These are phyloP conservation scores for Sclerodermus sp. DNA, from an alignment of 2,888 invertebrate species.

Conservation along the genomic window DNA sequence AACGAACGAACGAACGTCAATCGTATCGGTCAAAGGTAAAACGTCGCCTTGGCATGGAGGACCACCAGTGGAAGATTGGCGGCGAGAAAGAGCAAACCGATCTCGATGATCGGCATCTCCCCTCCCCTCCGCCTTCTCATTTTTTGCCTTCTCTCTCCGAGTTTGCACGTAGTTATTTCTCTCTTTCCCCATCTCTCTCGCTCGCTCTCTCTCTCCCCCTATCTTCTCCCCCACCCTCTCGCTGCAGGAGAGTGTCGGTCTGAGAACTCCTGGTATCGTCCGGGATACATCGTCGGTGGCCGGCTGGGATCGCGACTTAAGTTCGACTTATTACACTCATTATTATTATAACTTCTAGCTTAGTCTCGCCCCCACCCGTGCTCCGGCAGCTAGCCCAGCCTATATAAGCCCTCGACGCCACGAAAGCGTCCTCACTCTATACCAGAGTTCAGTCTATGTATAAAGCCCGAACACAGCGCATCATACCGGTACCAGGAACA, in stretches of 20 bases:
- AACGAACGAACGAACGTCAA: too few species aligned
- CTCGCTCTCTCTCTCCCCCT: conserved; percentile 7
- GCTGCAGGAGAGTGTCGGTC: not conserved
- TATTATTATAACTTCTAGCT: conserved; percentile 45
- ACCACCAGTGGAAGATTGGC: too few species aligned
- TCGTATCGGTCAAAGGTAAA: too few species aligned
- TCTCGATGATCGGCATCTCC: too few species aligned
- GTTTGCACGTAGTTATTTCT: too few species aligned
- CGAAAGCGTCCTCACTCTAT: conserved; percentile 52
- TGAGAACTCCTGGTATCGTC: too few species aligned
- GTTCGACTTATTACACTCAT: conserved; percentile 36
- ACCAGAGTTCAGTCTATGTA: conserved; percentile 50
- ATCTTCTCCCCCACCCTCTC: conserved; percentile 1
- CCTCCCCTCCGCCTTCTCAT: too few species aligned
- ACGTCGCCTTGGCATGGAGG: too few species aligned
- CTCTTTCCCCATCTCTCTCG: too few species aligned
- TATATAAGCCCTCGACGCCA: conserved; percentile 51
- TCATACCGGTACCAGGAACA: conserved; percentile 1
- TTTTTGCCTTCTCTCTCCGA: too few species aligned
- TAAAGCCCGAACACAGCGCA: conserved; percentile 37
- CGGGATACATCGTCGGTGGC: not conserved
- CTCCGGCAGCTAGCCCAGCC: conserved; percentile 31
- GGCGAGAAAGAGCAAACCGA: too few species aligned
- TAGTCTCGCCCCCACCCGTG: conserved; percentile 25
- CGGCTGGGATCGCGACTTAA: conserved; percentile 32